Evolutionary conservation across 2,888 invertebrate species (phyloP).

Genomic region (Anorthoa munda): DNA sequence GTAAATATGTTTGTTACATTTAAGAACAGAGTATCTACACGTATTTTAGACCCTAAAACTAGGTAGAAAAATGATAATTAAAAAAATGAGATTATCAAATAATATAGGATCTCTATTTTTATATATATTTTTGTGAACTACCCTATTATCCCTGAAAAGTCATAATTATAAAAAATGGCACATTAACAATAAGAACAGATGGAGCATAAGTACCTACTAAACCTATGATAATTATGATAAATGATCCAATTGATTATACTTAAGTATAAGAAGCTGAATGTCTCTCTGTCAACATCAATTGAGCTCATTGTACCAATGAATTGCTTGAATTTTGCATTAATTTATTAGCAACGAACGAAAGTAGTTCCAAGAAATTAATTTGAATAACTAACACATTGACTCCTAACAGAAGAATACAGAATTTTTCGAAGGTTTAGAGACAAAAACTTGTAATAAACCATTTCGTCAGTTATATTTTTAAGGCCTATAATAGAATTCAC

Average conservation of each 20-base stretch:
- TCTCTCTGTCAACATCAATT: constrained; percentile 55
- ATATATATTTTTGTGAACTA: no score
- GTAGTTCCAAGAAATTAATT: constrained; percentile 10
- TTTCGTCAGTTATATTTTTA: no score
- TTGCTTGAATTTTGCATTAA: constrained; percentile 25
- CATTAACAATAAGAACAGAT: constrained; percentile 11
- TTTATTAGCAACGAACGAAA: constrained; percentile 9
- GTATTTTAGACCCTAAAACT: not conserved
- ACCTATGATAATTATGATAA: constrained; percentile 22
- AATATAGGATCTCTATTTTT: no score
- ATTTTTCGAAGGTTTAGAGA: not conserved
- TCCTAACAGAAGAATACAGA: no score
- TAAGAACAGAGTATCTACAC: not conserved
- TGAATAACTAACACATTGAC: not conserved
- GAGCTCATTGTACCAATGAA: constrained; percentile 53
- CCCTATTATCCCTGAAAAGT: not conserved
- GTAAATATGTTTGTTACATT: no score
- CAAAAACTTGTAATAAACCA: no score
- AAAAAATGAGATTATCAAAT: no score
- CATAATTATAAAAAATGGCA: not conserved
- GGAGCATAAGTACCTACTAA: not conserved
- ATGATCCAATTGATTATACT: constrained; percentile 38
- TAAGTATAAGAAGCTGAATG: constrained; percentile 27
- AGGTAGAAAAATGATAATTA: no score
- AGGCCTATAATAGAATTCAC: no score